Evolutionary conservation across 2,888 invertebrate genomes (phyloP).

Genomic region (Agrotis puta): DNA sequence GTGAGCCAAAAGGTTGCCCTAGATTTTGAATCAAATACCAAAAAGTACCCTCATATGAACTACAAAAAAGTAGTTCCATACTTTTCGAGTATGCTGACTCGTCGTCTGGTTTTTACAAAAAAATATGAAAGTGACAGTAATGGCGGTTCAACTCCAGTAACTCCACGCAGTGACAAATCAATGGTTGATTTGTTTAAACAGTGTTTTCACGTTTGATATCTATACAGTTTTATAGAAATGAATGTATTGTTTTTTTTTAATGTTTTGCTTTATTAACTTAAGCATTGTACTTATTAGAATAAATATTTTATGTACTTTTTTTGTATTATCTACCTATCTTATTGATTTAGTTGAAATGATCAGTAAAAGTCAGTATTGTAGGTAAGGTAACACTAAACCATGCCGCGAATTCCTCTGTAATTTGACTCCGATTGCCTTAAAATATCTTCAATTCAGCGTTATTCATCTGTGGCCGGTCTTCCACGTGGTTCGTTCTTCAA

Average conservation of each 20-base stretch:
- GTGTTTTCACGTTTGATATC: neutral
- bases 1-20: conserved; percentile 96
- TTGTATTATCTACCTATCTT: too few species aligned
- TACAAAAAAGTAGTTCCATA: conserved; percentile 98
- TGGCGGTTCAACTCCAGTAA: neutral
- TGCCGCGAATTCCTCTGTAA: too few species aligned
- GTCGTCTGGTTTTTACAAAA: conserved; percentile 93
- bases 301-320: too few species aligned
- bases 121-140: conserved; percentile 61
- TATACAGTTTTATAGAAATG: neutral
- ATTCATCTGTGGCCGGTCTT: too few species aligned
- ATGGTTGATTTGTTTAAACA: conserved; percentile 3
- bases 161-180: conserved; percentile 6
- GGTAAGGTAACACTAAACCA: too few species aligned
- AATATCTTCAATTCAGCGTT: too few species aligned
- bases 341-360: too few species aligned
- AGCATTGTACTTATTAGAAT: neutral
- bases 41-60: conserved; percentile 92
- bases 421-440: too few species aligned
- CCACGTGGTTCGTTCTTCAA: too few species aligned
- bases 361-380: too few species aligned
- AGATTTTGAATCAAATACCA: conserved; percentile 97
- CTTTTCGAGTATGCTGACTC: conserved; percentile 97
- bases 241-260: neutral
- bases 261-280: neutral